phyloP scores from a whole-genome alignment of 2,113 vertebrate species.

The Lophotis ruficrista region DNA sequence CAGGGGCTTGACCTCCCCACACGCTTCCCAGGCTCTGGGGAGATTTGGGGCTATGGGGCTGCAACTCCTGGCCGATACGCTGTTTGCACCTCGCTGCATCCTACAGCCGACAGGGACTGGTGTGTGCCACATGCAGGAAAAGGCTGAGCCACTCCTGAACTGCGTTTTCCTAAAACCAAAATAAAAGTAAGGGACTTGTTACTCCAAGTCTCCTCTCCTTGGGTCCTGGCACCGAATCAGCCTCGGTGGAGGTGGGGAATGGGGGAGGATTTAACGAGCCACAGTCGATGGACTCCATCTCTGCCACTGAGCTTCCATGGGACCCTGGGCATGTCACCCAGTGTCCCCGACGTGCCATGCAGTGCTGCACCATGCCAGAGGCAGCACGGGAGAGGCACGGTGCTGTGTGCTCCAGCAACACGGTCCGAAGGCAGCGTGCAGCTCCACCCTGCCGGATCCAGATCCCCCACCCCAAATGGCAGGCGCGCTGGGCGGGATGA shows the following conservation, averaged over 20 bases:
- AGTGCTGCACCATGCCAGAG: rapidly evolving
- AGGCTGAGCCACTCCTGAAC: not conserved
- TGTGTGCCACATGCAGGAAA: rapidly evolving
- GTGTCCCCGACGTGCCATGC: not conserved
- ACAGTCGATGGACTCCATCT: rapidly evolving
- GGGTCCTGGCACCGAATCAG: not conserved
- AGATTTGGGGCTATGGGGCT: not conserved
- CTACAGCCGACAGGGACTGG: not conserved
- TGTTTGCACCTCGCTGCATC: not conserved
- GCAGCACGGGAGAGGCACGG: not conserved
- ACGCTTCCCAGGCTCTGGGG: not conserved
- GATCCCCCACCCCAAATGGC: not conserved
- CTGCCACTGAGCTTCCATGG: not conserved
- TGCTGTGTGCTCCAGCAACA: not conserved
- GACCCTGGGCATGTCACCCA: not conserved
- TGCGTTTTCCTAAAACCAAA: not conserved
- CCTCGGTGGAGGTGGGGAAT: not conserved
- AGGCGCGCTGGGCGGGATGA: rapidly evolving
- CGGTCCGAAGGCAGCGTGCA: rapidly evolving
- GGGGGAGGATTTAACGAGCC: not conserved
- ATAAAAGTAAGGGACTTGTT: not conserved
- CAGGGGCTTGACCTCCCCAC: not conserved
- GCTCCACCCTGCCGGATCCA: rapidly evolving
- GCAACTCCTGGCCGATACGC: not conserved
- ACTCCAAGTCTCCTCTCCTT: not conserved